phyloP scores from a whole-genome alignment of 2,888 invertebrate species.

The Leucophenga montana region DNA sequence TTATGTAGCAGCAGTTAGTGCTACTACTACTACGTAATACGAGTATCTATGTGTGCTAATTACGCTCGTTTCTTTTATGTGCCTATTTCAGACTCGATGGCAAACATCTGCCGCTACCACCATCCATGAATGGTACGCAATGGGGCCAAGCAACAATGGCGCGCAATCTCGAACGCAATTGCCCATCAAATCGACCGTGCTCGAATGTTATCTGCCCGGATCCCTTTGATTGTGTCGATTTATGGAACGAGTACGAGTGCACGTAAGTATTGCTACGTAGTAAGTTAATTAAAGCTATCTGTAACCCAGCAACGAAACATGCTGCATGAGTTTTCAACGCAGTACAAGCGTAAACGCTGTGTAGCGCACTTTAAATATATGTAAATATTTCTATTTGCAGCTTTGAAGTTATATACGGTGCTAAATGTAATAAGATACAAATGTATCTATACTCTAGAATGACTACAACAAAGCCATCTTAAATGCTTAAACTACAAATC shows the following conservation, averaged over 20 bases:
- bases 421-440: too few relatives aligned
- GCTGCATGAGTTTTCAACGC: too few relatives aligned
- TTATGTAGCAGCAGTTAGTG: not conserved
- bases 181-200: constrained; percentile 96
- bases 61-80: constrained; percentile 30
- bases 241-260: constrained; percentile 99
- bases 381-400: too few relatives aligned
- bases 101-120: constrained; percentile 93
- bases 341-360: too few relatives aligned
- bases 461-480: too few relatives aligned
- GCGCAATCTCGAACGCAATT: constrained; percentile 90
- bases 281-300: not conserved
- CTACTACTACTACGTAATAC: not conserved
- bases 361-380: too few relatives aligned
- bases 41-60: constrained; percentile 26
- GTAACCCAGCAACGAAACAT: too few relatives aligned
- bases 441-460: too few relatives aligned
- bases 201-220: constrained; percentile 94
- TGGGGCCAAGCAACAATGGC: constrained; percentile 97
- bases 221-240: constrained; percentile 95
- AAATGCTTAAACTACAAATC: too few relatives aligned
- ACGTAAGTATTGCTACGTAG: constrained; percentile 82
- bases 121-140: constrained; percentile 94
- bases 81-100: constrained; percentile 83
- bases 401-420: too few relatives aligned